A percentile compares a stretch with the other conserved stretches of the same genome.
These are phyloP conservation scores for Rhinoraja longicauda DNA, from an alignment of 2,797 vertebrate genomes.

Conservation along the genomic window DNA sequence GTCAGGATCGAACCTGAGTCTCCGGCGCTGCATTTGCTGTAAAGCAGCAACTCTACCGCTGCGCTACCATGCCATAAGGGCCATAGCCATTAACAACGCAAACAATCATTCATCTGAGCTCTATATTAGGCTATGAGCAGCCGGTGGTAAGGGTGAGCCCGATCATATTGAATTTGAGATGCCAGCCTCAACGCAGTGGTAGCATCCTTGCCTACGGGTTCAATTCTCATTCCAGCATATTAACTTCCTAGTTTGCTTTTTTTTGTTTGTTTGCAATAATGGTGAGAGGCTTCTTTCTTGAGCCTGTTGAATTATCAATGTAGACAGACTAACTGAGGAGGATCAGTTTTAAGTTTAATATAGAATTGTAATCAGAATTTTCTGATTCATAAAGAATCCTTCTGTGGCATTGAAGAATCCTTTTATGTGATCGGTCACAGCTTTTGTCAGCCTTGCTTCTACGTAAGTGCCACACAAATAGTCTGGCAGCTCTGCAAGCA, in stretches of 20 bases:
- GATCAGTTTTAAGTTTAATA: not conserved
- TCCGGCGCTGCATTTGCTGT: too few species aligned
- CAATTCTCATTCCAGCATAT: not conserved
- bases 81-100: not conserved
- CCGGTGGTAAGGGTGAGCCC: not conserved
- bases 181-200: not conserved
- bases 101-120: not conserved
- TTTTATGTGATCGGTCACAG: not conserved
- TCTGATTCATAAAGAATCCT: too few species aligned
- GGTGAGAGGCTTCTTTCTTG: not conserved
- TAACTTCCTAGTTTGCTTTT: not conserved
- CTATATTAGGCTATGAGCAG: not conserved
- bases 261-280: not conserved
- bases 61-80: too few species aligned
- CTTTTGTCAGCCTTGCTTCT: not conserved
- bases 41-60: too few species aligned
- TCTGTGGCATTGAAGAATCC: not conserved
- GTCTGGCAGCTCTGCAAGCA: not conserved
- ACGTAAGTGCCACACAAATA: not conserved
- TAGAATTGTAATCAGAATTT: not conserved
- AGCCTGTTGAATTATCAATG: not conserved
- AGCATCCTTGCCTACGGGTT: not conserved
- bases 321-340: too few species aligned
- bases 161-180: not conserved
- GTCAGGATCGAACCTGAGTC: too few species aligned